Conservation (phyloP, 2,888 invertebrate genomes). For the Noctua janthina region DNA sequence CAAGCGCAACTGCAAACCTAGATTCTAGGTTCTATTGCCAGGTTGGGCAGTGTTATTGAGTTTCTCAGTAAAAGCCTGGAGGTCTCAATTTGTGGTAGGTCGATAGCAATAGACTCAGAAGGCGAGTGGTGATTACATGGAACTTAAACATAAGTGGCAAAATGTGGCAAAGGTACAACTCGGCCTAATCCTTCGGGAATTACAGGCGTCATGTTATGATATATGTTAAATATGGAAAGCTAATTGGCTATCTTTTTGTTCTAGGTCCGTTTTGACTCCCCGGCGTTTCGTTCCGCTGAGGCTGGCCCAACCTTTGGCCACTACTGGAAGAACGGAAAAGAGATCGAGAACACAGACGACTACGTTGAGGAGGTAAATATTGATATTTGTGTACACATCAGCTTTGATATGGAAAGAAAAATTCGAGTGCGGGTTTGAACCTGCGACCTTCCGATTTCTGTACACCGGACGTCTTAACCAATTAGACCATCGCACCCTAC, state of each 20-base stretch:
- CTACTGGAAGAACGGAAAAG: constrained; percentile 90
- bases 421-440: too few relatives aligned
- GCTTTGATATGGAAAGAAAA: too few relatives aligned
- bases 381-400: background rate
- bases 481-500: too few relatives aligned
- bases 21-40: background rate
- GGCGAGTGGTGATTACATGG: background rate
- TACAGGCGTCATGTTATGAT: background rate
- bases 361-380: constrained; percentile 91
- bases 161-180: background rate
- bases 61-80: background rate
- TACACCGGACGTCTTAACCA: too few relatives aligned
- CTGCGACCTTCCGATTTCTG: too few relatives aligned
- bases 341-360: constrained; percentile 91
- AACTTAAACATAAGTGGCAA: background rate
- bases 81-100: background rate
- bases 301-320: constrained; percentile 88
- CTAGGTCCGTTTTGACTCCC: constrained; percentile 84
- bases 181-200: background rate
- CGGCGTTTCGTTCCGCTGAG: constrained; percentile 85
- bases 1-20: background rate
- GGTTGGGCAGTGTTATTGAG: background rate
- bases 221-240: background rate
- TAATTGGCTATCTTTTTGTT: constrained; percentile 51
- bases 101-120: background rate